Evolutionary conservation across 2,113 vertebrate species (phyloP).

Genomic region (Lampris incognitus): DNA sequence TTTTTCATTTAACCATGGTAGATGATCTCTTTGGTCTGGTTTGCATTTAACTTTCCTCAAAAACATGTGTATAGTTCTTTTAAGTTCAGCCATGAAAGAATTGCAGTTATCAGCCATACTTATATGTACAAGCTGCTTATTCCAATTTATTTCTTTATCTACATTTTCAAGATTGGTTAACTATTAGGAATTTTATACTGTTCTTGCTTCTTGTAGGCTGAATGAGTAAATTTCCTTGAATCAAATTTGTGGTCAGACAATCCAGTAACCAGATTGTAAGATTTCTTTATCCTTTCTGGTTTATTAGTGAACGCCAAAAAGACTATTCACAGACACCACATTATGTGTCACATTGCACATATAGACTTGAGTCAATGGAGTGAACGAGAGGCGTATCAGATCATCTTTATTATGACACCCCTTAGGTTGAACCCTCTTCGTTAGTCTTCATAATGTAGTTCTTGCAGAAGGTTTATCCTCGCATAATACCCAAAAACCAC

Average conservation of each 20-base stretch:
- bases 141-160: constrained; percentile 1
- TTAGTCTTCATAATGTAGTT: too few species aligned
- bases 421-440: too few species aligned
- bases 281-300: constrained; percentile 11
- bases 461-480: too few species aligned
- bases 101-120: neutral
- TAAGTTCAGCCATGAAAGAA: neutral
- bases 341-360: too few species aligned
- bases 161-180: constrained; percentile 5
- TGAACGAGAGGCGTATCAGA: too few species aligned
- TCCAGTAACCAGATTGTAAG: neutral
- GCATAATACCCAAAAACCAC: too few species aligned
- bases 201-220: neutral
- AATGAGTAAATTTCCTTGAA: neutral
- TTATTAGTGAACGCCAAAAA: constrained; percentile 1
- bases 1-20: neutral
- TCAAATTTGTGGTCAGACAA: neutral
- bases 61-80: neutral
- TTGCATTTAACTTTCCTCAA: neutral
- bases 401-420: too few species aligned
- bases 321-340: too few species aligned
- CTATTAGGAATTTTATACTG: constrained; percentile 3
- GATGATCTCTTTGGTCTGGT: neutral
- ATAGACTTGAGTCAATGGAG: too few species aligned
- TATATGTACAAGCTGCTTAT: neutral